Evolutionary conservation across 2,797 vertebrate species (phyloP).

Genomic region (Ctenopoma multispine): DNA sequence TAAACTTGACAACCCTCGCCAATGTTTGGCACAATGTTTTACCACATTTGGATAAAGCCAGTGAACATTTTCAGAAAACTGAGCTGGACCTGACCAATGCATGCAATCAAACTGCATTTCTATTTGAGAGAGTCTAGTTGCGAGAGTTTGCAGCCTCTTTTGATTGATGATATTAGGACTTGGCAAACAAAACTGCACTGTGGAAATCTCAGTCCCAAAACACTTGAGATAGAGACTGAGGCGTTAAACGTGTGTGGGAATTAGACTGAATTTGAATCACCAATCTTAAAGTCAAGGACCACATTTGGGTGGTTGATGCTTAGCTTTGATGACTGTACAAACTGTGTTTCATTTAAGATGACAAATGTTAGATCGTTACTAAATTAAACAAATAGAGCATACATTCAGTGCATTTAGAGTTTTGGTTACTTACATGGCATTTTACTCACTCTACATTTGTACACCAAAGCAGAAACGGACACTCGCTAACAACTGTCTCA

Average conservation of each 20-base stretch:
- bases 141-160: not conserved
- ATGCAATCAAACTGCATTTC: not conserved
- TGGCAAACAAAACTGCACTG: not conserved
- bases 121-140: not conserved
- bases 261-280: not conserved
- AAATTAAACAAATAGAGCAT: not conserved
- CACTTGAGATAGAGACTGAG: no score
- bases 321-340: not conserved
- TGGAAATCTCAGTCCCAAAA: not conserved
- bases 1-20: not conserved
- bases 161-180: not conserved
- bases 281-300: not conserved
- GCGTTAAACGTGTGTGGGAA: not conserved
- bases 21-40: conserved; percentile 5
- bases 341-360: no score
- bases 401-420: no score
- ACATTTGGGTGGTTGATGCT: not conserved
- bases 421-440: not conserved
- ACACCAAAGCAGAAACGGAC: no score
- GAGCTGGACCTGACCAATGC: not conserved
- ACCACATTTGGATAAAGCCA: conserved; percentile 3
- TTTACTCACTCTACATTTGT: not conserved
- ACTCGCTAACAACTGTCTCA: no score
- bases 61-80: not conserved
- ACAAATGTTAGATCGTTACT: no score